Evolutionary conservation across 2,797 vertebrate genomes (phyloP).

Genomic region (Alectoris magna): DNA sequence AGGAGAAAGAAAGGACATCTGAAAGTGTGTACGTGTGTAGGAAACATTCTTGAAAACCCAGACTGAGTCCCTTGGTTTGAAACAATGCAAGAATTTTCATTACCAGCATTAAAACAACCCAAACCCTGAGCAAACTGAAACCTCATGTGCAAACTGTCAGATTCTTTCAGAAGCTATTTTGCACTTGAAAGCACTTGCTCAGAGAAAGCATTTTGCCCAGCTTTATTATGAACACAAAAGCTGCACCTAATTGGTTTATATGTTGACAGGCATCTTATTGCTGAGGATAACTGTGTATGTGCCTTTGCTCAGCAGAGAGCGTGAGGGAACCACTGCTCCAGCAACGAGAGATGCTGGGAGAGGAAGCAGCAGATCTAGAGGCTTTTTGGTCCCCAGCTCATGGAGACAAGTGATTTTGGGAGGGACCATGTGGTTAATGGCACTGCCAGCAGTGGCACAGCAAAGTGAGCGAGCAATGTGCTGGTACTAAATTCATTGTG

Average conservation of each 20-base stretch:
- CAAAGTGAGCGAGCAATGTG: background rate
- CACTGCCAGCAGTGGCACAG: background rate
- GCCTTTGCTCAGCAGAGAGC: rapidly evolving
- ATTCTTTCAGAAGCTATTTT: slow-evolving; percentile 55
- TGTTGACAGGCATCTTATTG: slow-evolving; percentile 15
- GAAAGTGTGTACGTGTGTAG: background rate
- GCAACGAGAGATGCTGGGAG: background rate
- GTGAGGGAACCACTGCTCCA: background rate
- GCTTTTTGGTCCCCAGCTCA: background rate
- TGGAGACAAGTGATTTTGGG: background rate
- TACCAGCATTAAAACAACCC: slow-evolving; percentile 9
- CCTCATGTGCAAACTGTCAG: slow-evolving; percentile 53
- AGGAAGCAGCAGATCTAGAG: background rate
- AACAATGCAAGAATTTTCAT: slow-evolving; percentile 63
- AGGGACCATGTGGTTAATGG: background rate
- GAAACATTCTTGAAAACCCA: slow-evolving; percentile 19
- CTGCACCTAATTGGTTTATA: slow-evolving; percentile 55
- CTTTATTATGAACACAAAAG: slow-evolving; percentile 4
- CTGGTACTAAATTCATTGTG: background rate
- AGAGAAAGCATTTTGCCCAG: slow-evolving; percentile 8
- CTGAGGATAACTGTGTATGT: rapidly evolving
- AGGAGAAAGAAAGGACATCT: background rate
- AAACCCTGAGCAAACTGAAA: slow-evolving; percentile 46
- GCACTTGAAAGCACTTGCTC: slow-evolving; percentile 58
- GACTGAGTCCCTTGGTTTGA: slow-evolving; percentile 18